Conservation (phyloP, 1,140 invertebrate genomes). For the Brachionus sp. region DNA sequence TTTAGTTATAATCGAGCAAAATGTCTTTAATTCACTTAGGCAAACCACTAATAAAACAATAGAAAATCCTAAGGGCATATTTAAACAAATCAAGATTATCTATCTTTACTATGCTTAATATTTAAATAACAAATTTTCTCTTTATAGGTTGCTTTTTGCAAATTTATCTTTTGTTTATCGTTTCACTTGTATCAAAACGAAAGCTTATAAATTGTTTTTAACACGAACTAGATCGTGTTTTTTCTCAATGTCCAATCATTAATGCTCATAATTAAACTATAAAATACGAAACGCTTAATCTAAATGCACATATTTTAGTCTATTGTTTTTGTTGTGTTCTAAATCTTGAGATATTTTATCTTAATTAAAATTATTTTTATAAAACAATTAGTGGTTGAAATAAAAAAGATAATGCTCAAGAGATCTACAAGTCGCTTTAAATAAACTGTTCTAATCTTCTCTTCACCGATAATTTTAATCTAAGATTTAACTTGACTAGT, state of each 20-base stretch:
- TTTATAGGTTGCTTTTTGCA: neutral
- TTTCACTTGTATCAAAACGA: constrained; percentile 27
- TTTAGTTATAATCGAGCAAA: neutral
- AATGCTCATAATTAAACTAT: constrained; percentile 1
- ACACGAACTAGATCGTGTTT: constrained; percentile 8
- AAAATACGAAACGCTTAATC: constrained; percentile 2
- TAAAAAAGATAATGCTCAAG: neutral
- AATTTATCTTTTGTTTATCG: constrained; percentile 7
- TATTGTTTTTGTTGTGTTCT: neutral
- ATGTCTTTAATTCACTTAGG: neutral
- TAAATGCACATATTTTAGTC: constrained; percentile 3
- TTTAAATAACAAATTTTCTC: constrained; percentile 1
- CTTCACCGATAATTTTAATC: neutral
- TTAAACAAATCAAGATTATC: constrained; percentile 40
- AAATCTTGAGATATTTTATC: constrained; percentile 23
- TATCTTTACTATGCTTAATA: neutral
- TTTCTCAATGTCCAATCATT: neutral
- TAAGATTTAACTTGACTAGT: neutral
- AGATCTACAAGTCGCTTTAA: constrained; percentile 1
- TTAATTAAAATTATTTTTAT: constrained; percentile 21
- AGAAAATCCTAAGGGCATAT: constrained; percentile 4
- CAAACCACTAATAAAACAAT: neutral
- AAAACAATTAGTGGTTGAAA: neutral
- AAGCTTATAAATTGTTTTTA: constrained; percentile 21
- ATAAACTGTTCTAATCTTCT: neutral